Percentiles rank a stretch among this genome's conserved stretches.
Conservation (phyloP, 1,140 invertebrate genomes). For the Chrysoperla carnea region DNA sequence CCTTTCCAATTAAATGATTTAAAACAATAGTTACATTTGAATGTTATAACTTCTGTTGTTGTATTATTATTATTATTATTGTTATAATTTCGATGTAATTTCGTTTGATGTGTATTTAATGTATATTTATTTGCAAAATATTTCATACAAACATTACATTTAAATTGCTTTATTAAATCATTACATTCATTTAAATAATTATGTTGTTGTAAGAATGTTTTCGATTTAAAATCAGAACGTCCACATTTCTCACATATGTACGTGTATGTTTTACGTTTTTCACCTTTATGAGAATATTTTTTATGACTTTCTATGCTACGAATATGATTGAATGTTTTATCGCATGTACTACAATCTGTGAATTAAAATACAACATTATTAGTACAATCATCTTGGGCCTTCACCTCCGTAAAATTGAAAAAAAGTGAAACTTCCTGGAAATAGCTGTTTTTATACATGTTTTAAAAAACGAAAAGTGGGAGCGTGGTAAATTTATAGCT, state of each 20-base stretch:
- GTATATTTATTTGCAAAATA: slow-evolving; percentile 9
- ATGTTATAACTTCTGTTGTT: slow-evolving; percentile 14
- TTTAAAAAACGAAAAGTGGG: no score
- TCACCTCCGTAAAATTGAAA: no score
- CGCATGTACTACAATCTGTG: slow-evolving; percentile 21
- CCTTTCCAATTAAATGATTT: slow-evolving; percentile 25
- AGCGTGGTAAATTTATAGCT: no score
- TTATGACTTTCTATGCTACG: slow-evolving; percentile 18
- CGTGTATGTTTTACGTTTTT: slow-evolving; percentile 14
- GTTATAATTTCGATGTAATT: slow-evolving; percentile 12
- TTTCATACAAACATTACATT: slow-evolving; percentile 14
- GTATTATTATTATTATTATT: no score
- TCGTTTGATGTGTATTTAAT: slow-evolving; percentile 19
- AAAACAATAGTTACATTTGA: slow-evolving; percentile 22
- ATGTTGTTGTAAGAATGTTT: slow-evolving; percentile 21
- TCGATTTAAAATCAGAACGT: not conserved
- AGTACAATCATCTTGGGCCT: no score
- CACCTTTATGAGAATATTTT: slow-evolving; percentile 12
- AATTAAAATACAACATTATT: slow-evolving; percentile 1
- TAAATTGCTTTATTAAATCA: slow-evolving; percentile 14
- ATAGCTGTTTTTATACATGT: no score
- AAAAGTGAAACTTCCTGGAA: no score
- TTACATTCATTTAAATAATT: slow-evolving; percentile 22
- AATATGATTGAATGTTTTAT: slow-evolving; percentile 21
- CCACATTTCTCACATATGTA: slow-evolving; percentile 26